Evolutionary conservation across 2,888 invertebrate genomes (phyloP), one percentile per base, ranked within the genome.

Genomic region (Mantis religiosa): DNA sequence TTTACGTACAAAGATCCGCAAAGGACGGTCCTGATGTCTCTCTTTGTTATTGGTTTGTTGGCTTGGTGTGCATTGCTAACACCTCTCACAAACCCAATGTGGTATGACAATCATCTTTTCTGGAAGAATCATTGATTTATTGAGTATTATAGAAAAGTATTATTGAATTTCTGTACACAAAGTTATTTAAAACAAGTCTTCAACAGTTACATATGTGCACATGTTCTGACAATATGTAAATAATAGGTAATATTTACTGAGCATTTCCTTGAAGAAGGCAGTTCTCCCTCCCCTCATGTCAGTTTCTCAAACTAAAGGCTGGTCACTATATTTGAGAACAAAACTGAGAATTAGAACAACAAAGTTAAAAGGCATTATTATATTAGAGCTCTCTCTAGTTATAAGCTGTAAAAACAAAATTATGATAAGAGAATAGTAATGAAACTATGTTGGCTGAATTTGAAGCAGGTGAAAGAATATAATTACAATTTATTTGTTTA

Each of bases 1-100:
- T 92, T 95, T 89, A 94, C 94, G 30, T 95, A 95, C 91, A 93
- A 94, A 91, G 93, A 94, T 89, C 94, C 95, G 8, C 95, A 96
- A 91, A 95, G 96, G 91, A 92, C 94, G 25, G 92, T 96, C 34
- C 94, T 97, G 3, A 94, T 96, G 41, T 93, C 93, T 84, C 94
- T 96, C 89, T 98, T 97, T 93, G 92, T 98, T 6, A 91, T 96
- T 9, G 99, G 99, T 14, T 94, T 98, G 6, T 92, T 95, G 14
- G 92, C 95, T 0, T 99, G 98, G 98, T 95, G 96, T 91, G 93
- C 95, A 83, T 92, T 98, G 81, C 93, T 98, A 82, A 95, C 95
- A 86, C 96, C 98, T 0, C 92, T 98, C 89, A 98, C 98, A 0
- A 94, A 95, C 91, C 97, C 98, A 91, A 90, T 91, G 81, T 91